Conservation (phyloP, 1,140 invertebrate genomes). For the Drosophila ambigua region DNA sequence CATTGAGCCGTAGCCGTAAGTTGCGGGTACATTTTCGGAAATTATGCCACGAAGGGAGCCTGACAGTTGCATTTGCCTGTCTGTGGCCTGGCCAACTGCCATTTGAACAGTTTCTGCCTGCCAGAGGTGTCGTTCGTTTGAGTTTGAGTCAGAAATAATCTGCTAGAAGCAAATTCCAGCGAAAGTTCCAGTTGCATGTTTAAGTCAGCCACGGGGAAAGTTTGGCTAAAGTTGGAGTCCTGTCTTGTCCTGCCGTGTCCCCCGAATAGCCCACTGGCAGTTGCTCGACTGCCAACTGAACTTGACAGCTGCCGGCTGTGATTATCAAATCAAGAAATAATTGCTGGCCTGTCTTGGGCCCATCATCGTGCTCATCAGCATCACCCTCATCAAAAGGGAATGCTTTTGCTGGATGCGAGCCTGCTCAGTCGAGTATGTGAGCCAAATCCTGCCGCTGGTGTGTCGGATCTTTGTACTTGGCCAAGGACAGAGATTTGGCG, state of each 20-base stretch:
- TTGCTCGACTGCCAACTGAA: conserved; percentile 23
- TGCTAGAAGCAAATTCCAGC: too few species aligned
- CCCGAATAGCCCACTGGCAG: neutral
- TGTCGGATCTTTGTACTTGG: neutral
- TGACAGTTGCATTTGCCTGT: too few species aligned
- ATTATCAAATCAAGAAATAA: conserved; percentile 56
- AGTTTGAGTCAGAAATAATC: too few species aligned
- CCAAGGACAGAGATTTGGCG: conserved; percentile 14
- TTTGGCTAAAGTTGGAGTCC: neutral
- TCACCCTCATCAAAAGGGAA: conserved; percentile 33
- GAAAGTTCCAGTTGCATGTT: too few species aligned
- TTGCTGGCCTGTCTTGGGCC: conserved; percentile 14
- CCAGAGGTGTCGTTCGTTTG: too few species aligned
- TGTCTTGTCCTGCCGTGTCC: conserved; percentile 2
- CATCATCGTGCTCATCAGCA: conserved; percentile 14
- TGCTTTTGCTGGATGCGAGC: conserved; percentile 14
- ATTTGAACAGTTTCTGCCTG: too few species aligned
- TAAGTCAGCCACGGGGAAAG: too few species aligned
- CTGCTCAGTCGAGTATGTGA: neutral
- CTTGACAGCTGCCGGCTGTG: conserved; percentile 46
- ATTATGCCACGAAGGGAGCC: conserved; percentile 8
- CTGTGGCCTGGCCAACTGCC: neutral
- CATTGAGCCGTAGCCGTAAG: conserved; percentile 22
- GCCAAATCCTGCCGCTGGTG: conserved; percentile 38
- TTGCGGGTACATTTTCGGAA: conserved; percentile 12